A percentile compares a stretch with the other conserved stretches of the same genome.
These are phyloP conservation scores for Lagorchestes hirsutus DNA, from an alignment of 2,797 vertebrate species.

Conservation along the genomic window DNA sequence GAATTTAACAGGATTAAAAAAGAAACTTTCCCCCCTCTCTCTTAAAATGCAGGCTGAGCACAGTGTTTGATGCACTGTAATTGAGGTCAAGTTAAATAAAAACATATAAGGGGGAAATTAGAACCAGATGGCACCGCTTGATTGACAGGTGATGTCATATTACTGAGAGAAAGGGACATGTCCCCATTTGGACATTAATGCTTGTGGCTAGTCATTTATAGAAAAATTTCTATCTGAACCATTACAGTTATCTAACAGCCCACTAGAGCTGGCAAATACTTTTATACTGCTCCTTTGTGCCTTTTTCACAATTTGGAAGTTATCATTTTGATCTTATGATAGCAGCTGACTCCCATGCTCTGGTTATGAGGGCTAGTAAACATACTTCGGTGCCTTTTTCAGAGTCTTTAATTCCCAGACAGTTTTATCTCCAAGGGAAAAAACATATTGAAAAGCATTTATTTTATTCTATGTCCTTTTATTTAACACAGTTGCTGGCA, in stretches of 20 bases:
- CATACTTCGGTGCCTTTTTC: neutral
- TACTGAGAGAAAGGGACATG: neutral
- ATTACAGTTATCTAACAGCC: neutral
- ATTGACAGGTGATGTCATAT: neutral
- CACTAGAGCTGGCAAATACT: neutral
- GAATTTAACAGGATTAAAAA: neutral
- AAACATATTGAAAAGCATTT: neutral
- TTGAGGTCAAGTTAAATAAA: neutral
- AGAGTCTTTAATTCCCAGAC: neutral
- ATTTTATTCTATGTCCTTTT: neutral
- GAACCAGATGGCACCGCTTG: neutral
- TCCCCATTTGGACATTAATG: neutral
- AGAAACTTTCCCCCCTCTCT: neutral
- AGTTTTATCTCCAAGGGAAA: neutral
- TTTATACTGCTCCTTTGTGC: neutral
- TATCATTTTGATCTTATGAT: neutral
- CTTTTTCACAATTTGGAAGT: neutral
- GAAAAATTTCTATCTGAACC: neutral
- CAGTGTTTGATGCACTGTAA: neutral
- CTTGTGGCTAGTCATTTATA: neutral
- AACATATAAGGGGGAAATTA: conserved; percentile 6
- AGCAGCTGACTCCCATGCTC: conserved; percentile 13
- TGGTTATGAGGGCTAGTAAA: neutral
- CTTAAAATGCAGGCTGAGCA: neutral
- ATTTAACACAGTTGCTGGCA: neutral